phyloP scores from a whole-genome alignment of 2,797 vertebrate genomes.

The Peromyscus nudipes region DNA sequence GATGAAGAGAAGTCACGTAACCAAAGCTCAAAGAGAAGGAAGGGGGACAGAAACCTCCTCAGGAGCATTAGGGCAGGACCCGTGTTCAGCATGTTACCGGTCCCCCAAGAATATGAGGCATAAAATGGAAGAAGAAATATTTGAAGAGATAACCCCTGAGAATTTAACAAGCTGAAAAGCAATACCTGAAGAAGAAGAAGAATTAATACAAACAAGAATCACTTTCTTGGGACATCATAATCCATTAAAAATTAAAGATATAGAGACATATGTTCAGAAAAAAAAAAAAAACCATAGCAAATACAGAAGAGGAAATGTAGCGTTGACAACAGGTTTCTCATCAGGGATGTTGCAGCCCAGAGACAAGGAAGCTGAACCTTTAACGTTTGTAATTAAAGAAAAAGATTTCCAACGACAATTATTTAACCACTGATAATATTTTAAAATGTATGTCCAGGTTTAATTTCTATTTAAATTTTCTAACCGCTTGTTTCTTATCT shows the following conservation, averaged over 20 bases:
- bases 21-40: neutral
- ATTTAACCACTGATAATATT: neutral
- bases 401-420: conserved; percentile 27
- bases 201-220: neutral
- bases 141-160: neutral
- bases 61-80: neutral
- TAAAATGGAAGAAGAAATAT: neutral
- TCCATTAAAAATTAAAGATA: neutral
- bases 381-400: neutral
- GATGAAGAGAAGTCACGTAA: neutral
- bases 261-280: neutral
- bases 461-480: neutral
- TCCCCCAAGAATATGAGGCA: neutral
- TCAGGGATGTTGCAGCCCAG: neutral
- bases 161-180: conserved; percentile 6
- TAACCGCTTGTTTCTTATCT: neutral
- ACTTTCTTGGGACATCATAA: neutral
- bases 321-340: neutral
- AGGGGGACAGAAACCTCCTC: too few relatives aligned
- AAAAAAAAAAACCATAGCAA: neutral
- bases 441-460: neutral
- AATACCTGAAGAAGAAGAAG: conserved; percentile 22
- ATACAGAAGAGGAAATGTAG: neutral
- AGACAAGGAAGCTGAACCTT: conserved; percentile 20
- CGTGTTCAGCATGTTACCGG: neutral